Percentiles rank a stretch among this genome's conserved stretches.
phyloP scores from a whole-genome alignment of 1,140 invertebrate genomes.

The Harpegnathos saltator region DNA sequence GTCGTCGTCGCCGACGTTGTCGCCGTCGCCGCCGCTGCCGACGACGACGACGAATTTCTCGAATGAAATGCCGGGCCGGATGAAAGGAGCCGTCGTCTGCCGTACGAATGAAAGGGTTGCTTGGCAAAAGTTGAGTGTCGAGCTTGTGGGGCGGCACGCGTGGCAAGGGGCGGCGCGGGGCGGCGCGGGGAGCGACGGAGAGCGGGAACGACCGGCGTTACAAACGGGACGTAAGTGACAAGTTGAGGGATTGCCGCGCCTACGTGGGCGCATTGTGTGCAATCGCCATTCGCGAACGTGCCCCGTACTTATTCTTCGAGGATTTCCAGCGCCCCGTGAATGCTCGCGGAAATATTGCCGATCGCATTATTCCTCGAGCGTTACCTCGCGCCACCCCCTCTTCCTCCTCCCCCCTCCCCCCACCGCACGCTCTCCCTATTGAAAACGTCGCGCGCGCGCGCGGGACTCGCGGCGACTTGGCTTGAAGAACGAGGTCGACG shows the following conservation, averaged over 20 bases:
- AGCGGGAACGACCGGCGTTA: slow-evolving; percentile 52
- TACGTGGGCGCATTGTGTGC: slow-evolving; percentile 74
- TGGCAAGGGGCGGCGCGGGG: slow-evolving; percentile 4
- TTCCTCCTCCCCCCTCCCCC: no score
- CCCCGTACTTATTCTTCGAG: slow-evolving; percentile 20
- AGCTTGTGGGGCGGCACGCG: slow-evolving; percentile 12
- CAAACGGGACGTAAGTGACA: slow-evolving; percentile 82
- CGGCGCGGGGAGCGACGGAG: slow-evolving; percentile 25
- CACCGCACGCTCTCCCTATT: slow-evolving; percentile 29
- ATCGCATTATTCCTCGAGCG: slow-evolving; percentile 58
- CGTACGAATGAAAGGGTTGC: slow-evolving; percentile 77
- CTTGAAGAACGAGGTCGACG: slow-evolving; percentile 29
- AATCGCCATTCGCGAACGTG: slow-evolving; percentile 70
- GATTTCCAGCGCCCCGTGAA: slow-evolving; percentile 59
- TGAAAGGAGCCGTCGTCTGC: slow-evolving; percentile 70
- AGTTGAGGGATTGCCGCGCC: slow-evolving; percentile 83
- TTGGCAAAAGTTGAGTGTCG: slow-evolving; percentile 60
- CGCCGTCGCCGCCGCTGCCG: slow-evolving; percentile 17
- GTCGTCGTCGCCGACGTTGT: slow-evolving; percentile 15
- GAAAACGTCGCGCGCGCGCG: slow-evolving; percentile 37
- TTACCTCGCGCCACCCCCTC: slow-evolving; percentile 37
- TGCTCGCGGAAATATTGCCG: slow-evolving; percentile 53
- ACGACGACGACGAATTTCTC: slow-evolving; percentile 60
- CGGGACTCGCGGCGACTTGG: neutral
- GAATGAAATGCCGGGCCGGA: slow-evolving; percentile 69